Conservation (phyloP, 2,113 vertebrate species). For the Parus major region DNA sequence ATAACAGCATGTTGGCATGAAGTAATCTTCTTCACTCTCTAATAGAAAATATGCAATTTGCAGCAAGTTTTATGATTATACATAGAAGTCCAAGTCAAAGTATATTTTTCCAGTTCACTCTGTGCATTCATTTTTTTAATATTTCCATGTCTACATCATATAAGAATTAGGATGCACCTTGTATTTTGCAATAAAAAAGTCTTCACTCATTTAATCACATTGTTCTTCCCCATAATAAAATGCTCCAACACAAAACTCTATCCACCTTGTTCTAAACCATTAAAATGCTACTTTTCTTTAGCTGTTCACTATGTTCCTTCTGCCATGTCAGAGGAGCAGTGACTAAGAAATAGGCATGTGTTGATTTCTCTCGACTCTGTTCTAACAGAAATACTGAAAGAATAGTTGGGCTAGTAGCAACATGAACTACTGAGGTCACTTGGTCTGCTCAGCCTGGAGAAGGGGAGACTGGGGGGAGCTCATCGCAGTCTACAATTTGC, state of each 20-base stretch:
- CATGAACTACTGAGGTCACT: background rate
- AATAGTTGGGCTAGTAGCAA: background rate
- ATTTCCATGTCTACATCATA: background rate
- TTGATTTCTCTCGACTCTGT: background rate
- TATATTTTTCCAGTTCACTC: background rate
- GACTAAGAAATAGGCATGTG: background rate
- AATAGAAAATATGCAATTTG: background rate
- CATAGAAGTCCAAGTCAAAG: background rate
- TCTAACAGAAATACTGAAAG: background rate
- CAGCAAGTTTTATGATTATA: background rate
- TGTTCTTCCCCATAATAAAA: background rate
- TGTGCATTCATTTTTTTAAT: background rate
- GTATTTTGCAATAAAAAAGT: background rate
- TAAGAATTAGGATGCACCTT: background rate
- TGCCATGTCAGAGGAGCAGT: background rate
- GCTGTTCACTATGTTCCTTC: background rate
- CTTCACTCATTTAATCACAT: background rate
- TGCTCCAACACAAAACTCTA: background rate
- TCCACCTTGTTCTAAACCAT: background rate
- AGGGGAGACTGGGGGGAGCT: background rate
- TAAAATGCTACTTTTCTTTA: background rate
- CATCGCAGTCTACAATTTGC: background rate
- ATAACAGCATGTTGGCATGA: accelerated
- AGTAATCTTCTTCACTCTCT: background rate
- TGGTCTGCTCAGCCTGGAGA: background rate